These are phyloP conservation scores for Trematocara caparti DNA, from an alignment of 2,797 vertebrate genomes.

Conservation along the genomic window DNA sequence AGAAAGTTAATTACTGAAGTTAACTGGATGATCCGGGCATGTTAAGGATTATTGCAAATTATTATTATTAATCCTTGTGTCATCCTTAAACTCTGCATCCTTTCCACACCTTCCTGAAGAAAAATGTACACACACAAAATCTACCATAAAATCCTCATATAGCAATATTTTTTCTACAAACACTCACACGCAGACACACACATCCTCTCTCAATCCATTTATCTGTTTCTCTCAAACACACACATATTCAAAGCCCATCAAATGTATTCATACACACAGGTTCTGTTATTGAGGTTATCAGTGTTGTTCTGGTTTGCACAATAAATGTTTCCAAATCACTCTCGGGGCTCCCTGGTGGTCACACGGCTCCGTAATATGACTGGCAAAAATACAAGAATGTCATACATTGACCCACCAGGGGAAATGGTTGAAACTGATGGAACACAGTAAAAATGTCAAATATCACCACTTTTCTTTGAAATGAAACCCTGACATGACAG, in stretches of 20 bases:
- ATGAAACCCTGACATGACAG: not conserved
- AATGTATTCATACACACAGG: too few relatives aligned
- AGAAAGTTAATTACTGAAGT: not conserved
- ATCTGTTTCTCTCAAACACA: too few relatives aligned
- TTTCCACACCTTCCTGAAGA: not conserved
- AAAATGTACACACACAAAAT: not conserved
- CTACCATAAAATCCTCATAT: not conserved
- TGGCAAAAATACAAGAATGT: not conserved
- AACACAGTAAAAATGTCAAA: not conserved
- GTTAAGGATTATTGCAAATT: not conserved
- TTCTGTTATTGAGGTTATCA: too few relatives aligned
- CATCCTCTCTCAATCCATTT: too few relatives aligned
- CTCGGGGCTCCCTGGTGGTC: too few relatives aligned
- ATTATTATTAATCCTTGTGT: not conserved
- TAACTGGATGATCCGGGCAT: not conserved
- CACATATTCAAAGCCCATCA: too few relatives aligned
- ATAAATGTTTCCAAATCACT: too few relatives aligned
- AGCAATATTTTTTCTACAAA: not conserved
- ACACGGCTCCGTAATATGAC: not conserved
- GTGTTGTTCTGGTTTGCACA: too few relatives aligned
- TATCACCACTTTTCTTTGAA: not conserved
- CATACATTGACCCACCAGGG: not conserved
- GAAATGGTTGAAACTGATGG: not conserved
- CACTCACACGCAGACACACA: too few relatives aligned
- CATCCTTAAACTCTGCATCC: not conserved